Evolutionary conservation across 1,140 invertebrate genomes (phyloP).

Genomic region (Zophobas atratus): DNA sequence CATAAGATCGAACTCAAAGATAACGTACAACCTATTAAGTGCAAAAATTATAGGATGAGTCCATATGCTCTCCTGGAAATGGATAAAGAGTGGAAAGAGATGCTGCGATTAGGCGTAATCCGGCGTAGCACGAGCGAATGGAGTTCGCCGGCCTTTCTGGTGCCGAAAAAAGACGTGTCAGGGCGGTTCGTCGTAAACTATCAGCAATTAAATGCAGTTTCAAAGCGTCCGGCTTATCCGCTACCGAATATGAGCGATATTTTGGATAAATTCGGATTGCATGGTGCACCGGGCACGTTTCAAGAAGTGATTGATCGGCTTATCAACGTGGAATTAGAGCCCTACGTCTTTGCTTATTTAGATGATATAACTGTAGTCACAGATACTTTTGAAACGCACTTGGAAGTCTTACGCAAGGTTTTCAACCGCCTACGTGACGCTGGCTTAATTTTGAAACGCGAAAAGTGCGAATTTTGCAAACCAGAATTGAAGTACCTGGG

Average conservation of each 20-base stretch:
- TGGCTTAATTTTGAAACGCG: constrained; percentile 8
- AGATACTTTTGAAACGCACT: constrained; percentile 49
- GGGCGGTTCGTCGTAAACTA: constrained; percentile 37
- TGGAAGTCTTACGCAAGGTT: constrained; percentile 51
- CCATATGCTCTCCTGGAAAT: constrained; percentile 50
- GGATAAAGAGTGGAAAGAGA: constrained; percentile 18
- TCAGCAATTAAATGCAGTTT: constrained; percentile 19
- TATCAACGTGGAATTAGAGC: constrained; percentile 54
- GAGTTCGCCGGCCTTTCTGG: constrained; percentile 52
- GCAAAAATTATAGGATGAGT: constrained; percentile 53
- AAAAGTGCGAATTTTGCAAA: constrained; percentile 55
- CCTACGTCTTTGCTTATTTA: constrained; percentile 56
- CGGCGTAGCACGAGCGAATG: neutral
- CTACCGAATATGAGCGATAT: constrained; percentile 50
- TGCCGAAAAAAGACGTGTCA: constrained; percentile 50
- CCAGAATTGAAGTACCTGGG: constrained; percentile 62
- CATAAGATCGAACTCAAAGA: neutral
- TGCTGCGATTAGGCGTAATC: constrained; percentile 12
- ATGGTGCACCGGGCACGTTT: neutral
- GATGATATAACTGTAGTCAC: constrained; percentile 62
- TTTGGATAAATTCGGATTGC: constrained; percentile 52
- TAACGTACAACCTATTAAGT: constrained; percentile 51
- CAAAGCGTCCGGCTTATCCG: constrained; percentile 58
- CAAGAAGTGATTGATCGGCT: constrained; percentile 56
- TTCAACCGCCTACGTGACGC: constrained; percentile 10